Conservation (phyloP, 2,797 vertebrate species). For the Takifugu rubripes region DNA sequence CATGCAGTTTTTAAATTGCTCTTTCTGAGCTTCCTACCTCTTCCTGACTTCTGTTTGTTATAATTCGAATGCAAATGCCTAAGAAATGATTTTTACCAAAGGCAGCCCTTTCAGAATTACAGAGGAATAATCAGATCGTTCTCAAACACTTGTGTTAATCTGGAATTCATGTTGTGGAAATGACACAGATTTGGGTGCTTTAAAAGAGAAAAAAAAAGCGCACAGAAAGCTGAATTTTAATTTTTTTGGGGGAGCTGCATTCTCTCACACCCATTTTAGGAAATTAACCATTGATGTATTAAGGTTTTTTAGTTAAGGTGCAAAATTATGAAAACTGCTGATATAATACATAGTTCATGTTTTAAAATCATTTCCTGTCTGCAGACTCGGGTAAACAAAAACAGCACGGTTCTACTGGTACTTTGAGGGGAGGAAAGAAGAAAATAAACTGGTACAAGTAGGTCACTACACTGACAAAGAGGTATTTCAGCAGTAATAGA, state of each 20-base stretch:
- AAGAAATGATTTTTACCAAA: not conserved
- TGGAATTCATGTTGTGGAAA: not conserved
- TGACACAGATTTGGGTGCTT: constrained; percentile 2
- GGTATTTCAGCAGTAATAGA: constrained; percentile 46
- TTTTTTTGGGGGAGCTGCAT: not conserved
- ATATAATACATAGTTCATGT: no score
- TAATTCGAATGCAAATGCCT: no score
- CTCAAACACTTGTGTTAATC: constrained; percentile 3
- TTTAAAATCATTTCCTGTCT: no score
- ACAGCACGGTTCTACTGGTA: not conserved
- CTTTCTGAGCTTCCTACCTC: not conserved
- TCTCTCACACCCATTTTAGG: no score
- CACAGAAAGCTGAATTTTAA: constrained; percentile 5
- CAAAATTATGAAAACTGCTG: no score
- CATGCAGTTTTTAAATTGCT: constrained; percentile 1
- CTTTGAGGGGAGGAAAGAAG: constrained; percentile 9
- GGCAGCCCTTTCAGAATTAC: not conserved
- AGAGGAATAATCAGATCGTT: constrained; percentile 9
- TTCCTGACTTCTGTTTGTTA: no score
- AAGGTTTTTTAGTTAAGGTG: no score
- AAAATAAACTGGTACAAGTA: constrained; percentile 34
- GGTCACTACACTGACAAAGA: constrained; percentile 42
- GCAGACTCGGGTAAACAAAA: not conserved
- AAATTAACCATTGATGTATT: no score
- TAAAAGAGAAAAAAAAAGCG: not conserved